Evolutionary conservation across 2,797 vertebrate species (phyloP), one percentile per base, ranked within the genome.

Genomic region (Tolypeutes matacus): DNA sequence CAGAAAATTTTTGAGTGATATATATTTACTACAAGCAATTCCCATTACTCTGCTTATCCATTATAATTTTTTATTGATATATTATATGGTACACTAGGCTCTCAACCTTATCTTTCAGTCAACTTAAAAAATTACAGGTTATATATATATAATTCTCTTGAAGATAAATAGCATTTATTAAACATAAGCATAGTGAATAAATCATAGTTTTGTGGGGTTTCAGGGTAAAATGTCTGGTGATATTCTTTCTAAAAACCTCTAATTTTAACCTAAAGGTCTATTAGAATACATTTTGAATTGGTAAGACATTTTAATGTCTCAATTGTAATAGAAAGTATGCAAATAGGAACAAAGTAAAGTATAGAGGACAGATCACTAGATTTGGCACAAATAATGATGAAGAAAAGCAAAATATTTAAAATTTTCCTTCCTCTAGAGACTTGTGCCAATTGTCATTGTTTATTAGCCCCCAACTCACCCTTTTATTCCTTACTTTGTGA

Each of bases 111-210:
- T 58, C 34, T 69, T 93, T 92, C 49, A 72, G 4, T 86, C 20
- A 62, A 86, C 39, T 67, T 85, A 91, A 64, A 85, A 21, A 95
- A 84, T 85, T 86, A 67, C 9, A 77, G 15, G 73, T 96, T 58
- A 49, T 53, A 73, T 81, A 75, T 82, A 87, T 89, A 91, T 21
- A n/a, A n/a, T 84, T 97, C 91, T 85, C 56, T 91, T 73, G 36
- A 86, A 42, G 31, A 83, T 86, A 91, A 89, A 83, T 31, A 81
- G 9, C 56, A 81, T 49, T 94, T 91, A 69, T 76, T 76, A 21
- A 89, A 93, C 80, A 81, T 73, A 96, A 94, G 7, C 46, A 27
- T 31, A 84, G 13, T 73, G 51, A 13, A 81, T 64, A 87, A 89
- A 64, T 76, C 23, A 76, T 42, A 86, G 76, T 69, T 94, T 92